Conservation (phyloP, 2,888 invertebrate genomes). For the Pyrocoelia pectoralis region DNA sequence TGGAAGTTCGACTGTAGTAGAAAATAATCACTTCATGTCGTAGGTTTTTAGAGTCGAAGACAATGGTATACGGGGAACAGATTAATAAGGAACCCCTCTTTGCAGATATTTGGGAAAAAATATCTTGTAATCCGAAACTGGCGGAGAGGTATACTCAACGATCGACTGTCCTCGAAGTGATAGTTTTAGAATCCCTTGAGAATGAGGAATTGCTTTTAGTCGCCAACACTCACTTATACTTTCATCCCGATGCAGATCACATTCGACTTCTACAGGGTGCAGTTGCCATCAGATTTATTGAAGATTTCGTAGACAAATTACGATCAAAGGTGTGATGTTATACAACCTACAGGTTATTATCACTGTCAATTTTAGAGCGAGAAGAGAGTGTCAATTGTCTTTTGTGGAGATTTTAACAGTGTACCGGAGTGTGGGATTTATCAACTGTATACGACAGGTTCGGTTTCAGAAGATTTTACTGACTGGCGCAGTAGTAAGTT, state of each 20-base stretch:
- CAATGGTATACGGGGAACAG: slow-evolving; percentile 68
- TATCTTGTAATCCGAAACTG: slow-evolving; percentile 67
- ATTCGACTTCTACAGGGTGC: slow-evolving; percentile 87
- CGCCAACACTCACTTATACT: slow-evolving; percentile 94
- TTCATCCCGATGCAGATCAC: slow-evolving; percentile 91
- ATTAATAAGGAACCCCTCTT: slow-evolving; percentile 64
- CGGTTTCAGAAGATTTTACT: slow-evolving; percentile 67
- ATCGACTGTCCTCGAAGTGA: slow-evolving; percentile 73
- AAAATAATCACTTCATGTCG: not conserved
- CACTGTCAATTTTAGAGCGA: slow-evolving; percentile 51
- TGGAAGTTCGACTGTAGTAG: too few species aligned
- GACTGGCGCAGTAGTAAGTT: slow-evolving; percentile 85
- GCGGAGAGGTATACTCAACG: slow-evolving; percentile 68
- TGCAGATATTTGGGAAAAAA: slow-evolving; percentile 66
- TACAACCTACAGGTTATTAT: not conserved
- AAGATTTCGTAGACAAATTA: slow-evolving; percentile 61
- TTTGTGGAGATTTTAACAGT: slow-evolving; percentile 95
- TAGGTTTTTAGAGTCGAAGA: slow-evolving; percentile 55
- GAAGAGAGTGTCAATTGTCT: slow-evolving; percentile 70
- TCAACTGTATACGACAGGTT: slow-evolving; percentile 76
- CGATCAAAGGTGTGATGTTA: slow-evolving; percentile 51
- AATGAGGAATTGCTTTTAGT: slow-evolving; percentile 67
- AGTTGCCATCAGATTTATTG: slow-evolving; percentile 73
- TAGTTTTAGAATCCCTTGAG: slow-evolving; percentile 66
- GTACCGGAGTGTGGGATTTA: slow-evolving; percentile 84